Conservation (phyloP, 1,140 invertebrate species). For the Tyrophagus putrescentiae region DNA sequence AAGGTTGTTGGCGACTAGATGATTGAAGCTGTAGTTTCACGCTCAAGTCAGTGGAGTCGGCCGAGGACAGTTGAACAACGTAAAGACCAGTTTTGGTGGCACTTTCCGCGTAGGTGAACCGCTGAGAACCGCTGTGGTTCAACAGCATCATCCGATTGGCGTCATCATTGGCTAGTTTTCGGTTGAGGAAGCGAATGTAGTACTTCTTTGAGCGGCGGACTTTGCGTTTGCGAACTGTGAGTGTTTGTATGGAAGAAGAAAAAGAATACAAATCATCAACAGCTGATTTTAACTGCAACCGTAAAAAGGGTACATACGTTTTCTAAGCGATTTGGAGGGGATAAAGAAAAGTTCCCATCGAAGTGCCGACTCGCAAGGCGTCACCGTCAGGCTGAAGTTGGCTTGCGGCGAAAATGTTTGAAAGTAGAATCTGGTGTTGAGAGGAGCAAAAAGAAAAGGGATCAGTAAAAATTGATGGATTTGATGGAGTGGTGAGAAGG, state of each 20-base stretch:
- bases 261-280: not conserved
- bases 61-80: conserved; percentile 6
- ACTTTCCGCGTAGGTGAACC: not conserved
- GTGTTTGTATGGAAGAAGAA: not conserved
- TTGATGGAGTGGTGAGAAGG: not conserved
- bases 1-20: not conserved
- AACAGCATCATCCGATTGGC: not conserved
- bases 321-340: not conserved
- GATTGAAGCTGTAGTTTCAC: not conserved
- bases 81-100: conserved; percentile 12
- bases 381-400: not conserved
- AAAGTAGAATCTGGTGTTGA: conserved; percentile 1
- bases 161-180: not conserved
- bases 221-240: conserved; percentile 3
- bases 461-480: not conserved
- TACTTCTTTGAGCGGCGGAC: not conserved
- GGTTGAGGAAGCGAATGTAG: not conserved
- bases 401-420: conserved; percentile 6
- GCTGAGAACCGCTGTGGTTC: not conserved
- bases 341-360: conserved; percentile 15
- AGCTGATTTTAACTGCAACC: not conserved
- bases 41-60: not conserved
- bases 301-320: not conserved
- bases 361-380: conserved; percentile 4
- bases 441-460: not conserved